A percentile compares a stretch with the other conserved stretches of the same genome.
Conservation (phyloP, 2,113 vertebrate genomes). For the Corythoichthys haematopterus region DNA sequence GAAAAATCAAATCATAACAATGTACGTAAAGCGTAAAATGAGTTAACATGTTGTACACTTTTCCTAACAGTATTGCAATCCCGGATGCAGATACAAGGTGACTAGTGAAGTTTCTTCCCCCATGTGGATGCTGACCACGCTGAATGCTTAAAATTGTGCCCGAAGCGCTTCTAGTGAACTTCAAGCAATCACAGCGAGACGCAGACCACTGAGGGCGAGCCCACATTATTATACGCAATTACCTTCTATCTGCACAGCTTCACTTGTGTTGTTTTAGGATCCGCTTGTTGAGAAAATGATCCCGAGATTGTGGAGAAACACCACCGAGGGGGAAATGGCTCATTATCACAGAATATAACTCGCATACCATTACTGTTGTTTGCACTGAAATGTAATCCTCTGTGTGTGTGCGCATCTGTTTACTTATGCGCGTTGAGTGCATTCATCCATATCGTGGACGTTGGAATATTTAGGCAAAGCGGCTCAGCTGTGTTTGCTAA, state of each 20-base stretch:
- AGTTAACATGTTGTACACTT: no score
- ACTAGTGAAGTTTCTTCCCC: background rate
- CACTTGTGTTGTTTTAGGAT: conserved; percentile 20
- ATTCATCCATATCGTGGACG: conserved; percentile 35
- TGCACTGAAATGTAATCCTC: conserved; percentile 13
- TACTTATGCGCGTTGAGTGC: conserved; percentile 22
- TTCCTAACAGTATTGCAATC: background rate
- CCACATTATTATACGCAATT: background rate
- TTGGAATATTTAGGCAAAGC: conserved; percentile 30
- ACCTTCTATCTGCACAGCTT: conserved; percentile 15
- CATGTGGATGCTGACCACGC: background rate
- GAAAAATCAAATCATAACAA: no score
- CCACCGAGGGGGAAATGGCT: background rate
- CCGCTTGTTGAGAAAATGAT: conserved; percentile 4
- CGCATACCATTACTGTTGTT: conserved; percentile 27
- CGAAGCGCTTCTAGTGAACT: background rate
- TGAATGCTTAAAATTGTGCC: conserved; percentile 5
- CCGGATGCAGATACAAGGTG: background rate
- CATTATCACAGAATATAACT: conserved; percentile 20
- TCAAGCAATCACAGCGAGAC: background rate
- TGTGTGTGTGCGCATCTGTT: conserved; percentile 10
- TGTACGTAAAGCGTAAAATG: no score
- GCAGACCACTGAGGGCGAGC: background rate
- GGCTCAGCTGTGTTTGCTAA: conserved; percentile 27
- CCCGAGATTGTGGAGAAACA: conserved; percentile 6